Conservation (phyloP, 2,888 invertebrate species). For the Cataglyphis livida region DNA sequence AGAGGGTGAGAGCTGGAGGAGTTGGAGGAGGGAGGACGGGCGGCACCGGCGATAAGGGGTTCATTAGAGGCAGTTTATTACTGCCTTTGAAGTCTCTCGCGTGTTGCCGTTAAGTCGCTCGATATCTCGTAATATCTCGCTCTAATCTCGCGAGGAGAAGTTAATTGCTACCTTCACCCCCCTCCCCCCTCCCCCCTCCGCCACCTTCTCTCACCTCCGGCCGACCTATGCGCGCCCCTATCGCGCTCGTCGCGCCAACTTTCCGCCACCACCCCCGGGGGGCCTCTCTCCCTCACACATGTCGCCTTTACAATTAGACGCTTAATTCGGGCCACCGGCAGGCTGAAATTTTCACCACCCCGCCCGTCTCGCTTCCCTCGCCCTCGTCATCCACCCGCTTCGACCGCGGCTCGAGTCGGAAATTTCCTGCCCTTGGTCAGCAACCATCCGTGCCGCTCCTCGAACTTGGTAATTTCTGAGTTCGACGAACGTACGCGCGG, state of each 20-base stretch:
- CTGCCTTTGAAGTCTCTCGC: conserved; percentile 86
- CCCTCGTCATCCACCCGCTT: conserved; percentile 40
- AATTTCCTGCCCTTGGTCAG: conserved; percentile 71
- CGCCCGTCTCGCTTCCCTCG: conserved; percentile 35
- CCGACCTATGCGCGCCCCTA: conserved; percentile 66
- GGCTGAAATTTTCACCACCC: conserved; percentile 66
- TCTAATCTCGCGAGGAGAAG: conserved; percentile 86
- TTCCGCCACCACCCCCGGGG: conserved; percentile 60
- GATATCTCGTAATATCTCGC: conserved; percentile 86
- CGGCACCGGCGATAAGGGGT: conserved; percentile 84
- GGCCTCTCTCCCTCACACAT: conserved; percentile 67
- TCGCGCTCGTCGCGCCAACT: conserved; percentile 57
- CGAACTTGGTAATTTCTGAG: conserved; percentile 59
- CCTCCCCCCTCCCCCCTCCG: conserved; percentile 43
- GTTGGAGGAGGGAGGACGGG: conserved; percentile 39
- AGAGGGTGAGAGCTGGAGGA: conserved; percentile 26
- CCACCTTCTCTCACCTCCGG: conserved; percentile 75
- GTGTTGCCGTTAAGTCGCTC: conserved; percentile 86
- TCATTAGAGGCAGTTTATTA: conserved; percentile 86
- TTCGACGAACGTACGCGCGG: conserved; percentile 19
- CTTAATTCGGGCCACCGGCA: conserved; percentile 72
- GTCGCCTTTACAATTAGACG: conserved; percentile 81
- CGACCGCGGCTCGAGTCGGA: conserved; percentile 43
- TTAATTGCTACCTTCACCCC: conserved; percentile 82
- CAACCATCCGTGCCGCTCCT: conserved; percentile 37